A percentile compares a stretch with the other conserved stretches of the same genome.
phyloP scores from a whole-genome alignment of 2,113 vertebrate genomes.

The Felis chaus region DNA sequence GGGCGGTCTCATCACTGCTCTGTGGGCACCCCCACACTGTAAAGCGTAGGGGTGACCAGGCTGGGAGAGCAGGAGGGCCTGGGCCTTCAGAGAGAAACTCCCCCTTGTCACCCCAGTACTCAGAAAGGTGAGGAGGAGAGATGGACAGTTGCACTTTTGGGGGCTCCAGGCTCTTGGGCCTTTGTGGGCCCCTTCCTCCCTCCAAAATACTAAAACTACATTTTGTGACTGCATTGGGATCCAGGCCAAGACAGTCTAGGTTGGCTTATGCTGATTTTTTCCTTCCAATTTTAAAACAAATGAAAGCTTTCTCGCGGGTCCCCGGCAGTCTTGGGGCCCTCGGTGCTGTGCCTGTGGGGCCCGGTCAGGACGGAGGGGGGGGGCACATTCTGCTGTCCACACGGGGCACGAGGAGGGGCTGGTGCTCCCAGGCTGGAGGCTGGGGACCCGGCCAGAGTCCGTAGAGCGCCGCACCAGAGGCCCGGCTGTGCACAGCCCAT shows the following conservation, averaged over 20 bases:
- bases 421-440: background rate
- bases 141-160: rapidly evolving
- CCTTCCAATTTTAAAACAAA: background rate
- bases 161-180: background rate
- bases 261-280: background rate
- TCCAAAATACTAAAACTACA: background rate
- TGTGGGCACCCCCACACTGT: background rate
- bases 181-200: background rate
- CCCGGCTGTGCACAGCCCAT: background rate
- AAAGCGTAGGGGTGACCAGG: background rate
- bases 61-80: rapidly evolving
- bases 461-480: rapidly evolving
- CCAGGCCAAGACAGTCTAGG: no score
- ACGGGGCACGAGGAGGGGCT: rapidly evolving
- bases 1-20: rapidly evolving
- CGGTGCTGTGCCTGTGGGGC: rapidly evolving
- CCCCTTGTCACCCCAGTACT: no score
- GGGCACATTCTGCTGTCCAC: rapidly evolving
- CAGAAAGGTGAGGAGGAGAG: background rate
- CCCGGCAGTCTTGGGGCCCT: rapidly evolving
- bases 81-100: background rate
- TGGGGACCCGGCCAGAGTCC: rapidly evolving
- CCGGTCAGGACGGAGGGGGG: rapidly evolving
- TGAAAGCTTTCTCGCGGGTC: background rate
- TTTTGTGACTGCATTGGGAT: background rate